A percentile compares a stretch with the other conserved stretches of the same genome.
phyloP scores from a whole-genome alignment of 64 coral and sea anemone genomes.

The Anthopleura sola region DNA sequence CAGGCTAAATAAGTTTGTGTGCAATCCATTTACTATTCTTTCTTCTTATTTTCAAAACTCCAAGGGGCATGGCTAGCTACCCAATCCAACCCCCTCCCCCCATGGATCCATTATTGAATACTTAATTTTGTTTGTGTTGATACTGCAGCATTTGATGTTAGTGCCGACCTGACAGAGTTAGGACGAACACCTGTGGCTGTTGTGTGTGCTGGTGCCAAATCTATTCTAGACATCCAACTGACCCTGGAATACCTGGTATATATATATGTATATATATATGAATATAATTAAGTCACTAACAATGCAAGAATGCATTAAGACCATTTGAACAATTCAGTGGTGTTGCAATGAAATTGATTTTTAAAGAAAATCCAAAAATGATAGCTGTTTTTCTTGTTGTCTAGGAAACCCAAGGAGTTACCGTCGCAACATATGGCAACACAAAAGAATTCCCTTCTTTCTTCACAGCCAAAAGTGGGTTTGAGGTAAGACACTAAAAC shows the following conservation, averaged over 20 bases:
- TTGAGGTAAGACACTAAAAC: constrained; percentile 50
- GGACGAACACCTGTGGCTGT: constrained; percentile 85
- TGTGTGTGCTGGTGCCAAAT: constrained; percentile 92
- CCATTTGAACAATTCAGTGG: too few species aligned
- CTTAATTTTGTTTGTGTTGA: too few species aligned
- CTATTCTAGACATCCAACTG: constrained; percentile 85
- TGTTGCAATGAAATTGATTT: too few species aligned
- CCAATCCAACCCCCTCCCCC: too few species aligned
- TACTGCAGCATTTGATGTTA: constrained; percentile 88
- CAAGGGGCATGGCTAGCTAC: too few species aligned
- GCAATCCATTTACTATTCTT: too few species aligned
- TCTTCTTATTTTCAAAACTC: too few species aligned
- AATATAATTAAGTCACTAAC: too few species aligned
- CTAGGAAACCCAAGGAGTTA: constrained; percentile 96
- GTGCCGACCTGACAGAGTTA: constrained; percentile 96
- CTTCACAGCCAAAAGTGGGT: constrained; percentile 91
- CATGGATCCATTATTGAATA: too few species aligned
- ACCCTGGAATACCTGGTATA: constrained; percentile 95
- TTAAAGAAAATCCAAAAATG: too few species aligned
- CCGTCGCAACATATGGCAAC: constrained; percentile 86
- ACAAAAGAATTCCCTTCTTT: constrained; percentile 88
- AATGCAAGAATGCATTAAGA: too few species aligned
- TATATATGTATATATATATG: not conserved
- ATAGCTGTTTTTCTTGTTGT: not conserved
- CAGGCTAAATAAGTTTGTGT: too few species aligned